phyloP scores from a whole-genome alignment of 2,113 vertebrate species.

The Calyptommatus sinebrachiatus region DNA sequence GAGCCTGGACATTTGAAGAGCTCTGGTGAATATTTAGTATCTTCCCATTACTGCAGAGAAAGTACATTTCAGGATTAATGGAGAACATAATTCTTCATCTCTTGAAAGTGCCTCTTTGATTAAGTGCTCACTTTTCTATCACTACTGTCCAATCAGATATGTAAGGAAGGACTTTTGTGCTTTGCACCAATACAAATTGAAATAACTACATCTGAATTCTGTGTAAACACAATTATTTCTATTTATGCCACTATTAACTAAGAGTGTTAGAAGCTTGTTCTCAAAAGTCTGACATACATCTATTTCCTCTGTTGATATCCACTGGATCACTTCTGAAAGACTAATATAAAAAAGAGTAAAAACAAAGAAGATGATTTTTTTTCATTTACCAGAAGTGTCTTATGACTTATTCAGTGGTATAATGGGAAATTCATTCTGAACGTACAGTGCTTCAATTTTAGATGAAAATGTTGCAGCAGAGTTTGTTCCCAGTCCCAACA shows the following conservation, averaged over 20 bases:
- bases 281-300: not conserved
- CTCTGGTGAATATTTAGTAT: not conserved
- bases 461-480: too few species aligned
- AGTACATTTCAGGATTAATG: slow-evolving; percentile 28
- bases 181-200: not conserved
- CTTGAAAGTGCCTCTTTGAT: slow-evolving; percentile 25
- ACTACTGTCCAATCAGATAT: slow-evolving; percentile 8
- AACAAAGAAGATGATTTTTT: not conserved
- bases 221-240: not conserved
- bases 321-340: not conserved
- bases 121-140: slow-evolving; percentile 19
- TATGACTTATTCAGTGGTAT: not conserved
- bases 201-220: slow-evolving; percentile 2
- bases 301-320: not conserved
- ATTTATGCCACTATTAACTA: slow-evolving; percentile 11
- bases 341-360: not conserved
- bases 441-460: too few species aligned
- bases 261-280: not conserved
- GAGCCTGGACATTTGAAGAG: not conserved
- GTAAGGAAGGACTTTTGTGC: not conserved
- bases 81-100: slow-evolving; percentile 27
- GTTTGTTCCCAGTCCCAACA: too few species aligned
- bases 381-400: not conserved
- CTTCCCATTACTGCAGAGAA: slow-evolving; percentile 7
- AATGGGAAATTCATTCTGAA: not conserved